These are phyloP conservation scores for Mizuhopecten yessoensis DNA, from an alignment of 1,140 invertebrate genomes.

Conservation along the genomic window DNA sequence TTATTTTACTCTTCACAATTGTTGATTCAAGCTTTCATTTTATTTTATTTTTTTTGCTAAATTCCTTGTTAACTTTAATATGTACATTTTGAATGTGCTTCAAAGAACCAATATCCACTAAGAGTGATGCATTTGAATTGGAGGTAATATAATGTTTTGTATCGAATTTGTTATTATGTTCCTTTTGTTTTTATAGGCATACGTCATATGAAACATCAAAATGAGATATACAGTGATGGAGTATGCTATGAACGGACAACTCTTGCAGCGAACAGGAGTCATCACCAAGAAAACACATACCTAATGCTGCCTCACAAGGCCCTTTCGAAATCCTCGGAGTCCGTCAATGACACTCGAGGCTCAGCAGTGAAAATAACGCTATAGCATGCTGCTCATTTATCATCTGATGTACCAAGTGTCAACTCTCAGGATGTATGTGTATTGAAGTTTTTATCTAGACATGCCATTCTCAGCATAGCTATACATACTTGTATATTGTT, in stretches of 20 bases:
- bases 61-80: no score
- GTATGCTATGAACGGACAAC: background rate
- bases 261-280: background rate
- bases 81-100: no score
- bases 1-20: no score
- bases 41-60: no score
- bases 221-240: background rate
- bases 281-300: constrained; percentile 4
- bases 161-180: no score
- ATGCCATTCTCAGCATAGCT: no score
- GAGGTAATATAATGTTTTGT: no score
- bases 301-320: background rate
- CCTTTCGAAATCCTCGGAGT: background rate
- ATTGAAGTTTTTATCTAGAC: no score
- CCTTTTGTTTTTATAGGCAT: background rate
- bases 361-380: background rate
- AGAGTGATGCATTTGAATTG: no score
- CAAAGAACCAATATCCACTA: no score
- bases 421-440: constrained; percentile 2
- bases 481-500: no score
- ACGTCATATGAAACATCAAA: background rate
- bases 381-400: background rate
- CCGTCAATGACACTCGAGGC: background rate
- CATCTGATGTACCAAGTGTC: background rate
- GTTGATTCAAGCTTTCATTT: no score